Base-by-base conservation (phyloP, 2,113 vertebrate genomes). In the Corythornis cristatus region DNA sequence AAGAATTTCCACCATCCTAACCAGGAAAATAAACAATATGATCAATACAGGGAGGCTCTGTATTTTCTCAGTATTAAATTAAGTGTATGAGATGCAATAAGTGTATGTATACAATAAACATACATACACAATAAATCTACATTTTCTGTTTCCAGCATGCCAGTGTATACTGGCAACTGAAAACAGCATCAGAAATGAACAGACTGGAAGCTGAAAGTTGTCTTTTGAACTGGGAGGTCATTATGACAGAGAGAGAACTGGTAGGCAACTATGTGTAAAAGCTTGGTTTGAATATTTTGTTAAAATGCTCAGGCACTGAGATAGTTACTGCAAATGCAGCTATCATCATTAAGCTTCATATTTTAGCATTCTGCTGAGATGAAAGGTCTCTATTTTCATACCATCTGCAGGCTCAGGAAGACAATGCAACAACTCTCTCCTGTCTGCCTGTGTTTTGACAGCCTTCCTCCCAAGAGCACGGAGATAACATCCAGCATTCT, bases 321-420 rank as follows among this genome's bases (percentile, higher is more conserved):
- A 90, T 19, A 79, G 62, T 84, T 95, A 94, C 93, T 66, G 22
- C 13, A 93, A 83, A 71, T 50, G 57, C 61, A 90, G 33, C 70
- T 92, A 80, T 75, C 76, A 84, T 67, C 73, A 89, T 83, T 88
- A 92, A 75, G 42, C 60, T 88, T 78, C 48, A 22, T 61, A 62
- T 91, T 93, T 93, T 86, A 84, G 61, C 57, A 54, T 78, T 90
- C 76, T 88, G 68, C 61, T 88, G 42, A 88, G 61, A 88, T 57
- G 80, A 92, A 90, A 75, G n/a, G 45, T 78, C 71, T 45, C 68
- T 75, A 7, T 90, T 93, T 94, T 79, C 66, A 65, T 54, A 86
- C 66, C 58, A 75, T 92, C 80, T 84, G 81, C 50, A 26, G 66
- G 25, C 70, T 68, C 29, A 28, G 68, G 86, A 54, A 84, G 77